phyloP scores from a whole-genome alignment of 2,888 invertebrate species.

The Alsophila aescularia region DNA sequence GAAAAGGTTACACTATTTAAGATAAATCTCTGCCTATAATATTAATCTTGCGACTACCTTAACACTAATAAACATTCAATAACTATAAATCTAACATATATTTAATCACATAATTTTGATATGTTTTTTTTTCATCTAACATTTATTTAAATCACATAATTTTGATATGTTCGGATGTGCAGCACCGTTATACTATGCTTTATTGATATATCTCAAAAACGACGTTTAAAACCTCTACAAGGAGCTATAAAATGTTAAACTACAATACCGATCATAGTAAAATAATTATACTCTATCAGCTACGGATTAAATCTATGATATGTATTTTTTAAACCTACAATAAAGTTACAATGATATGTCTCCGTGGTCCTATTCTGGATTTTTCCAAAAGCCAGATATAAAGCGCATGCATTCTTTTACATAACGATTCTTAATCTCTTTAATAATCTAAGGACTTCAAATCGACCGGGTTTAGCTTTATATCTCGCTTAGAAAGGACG shows the following conservation, averaged over 20 bases:
- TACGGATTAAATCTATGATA: slow-evolving; percentile 73
- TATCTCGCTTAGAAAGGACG: slow-evolving; percentile 81
- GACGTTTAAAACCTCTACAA: slow-evolving; percentile 55
- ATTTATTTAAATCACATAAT: slow-evolving; percentile 68
- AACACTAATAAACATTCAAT: slow-evolving; percentile 60
- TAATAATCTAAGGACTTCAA: slow-evolving; percentile 66
- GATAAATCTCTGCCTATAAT: slow-evolving; percentile 47
- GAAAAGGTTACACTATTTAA: slow-evolving; percentile 35
- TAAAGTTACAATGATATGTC: slow-evolving; percentile 77
- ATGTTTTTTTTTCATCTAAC: slow-evolving; percentile 56
- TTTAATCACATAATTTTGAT: slow-evolving; percentile 80
- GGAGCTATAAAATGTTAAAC: slow-evolving; percentile 73
- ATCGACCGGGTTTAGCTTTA: slow-evolving; percentile 70
- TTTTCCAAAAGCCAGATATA: slow-evolving; percentile 82
- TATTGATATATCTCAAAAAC: slow-evolving; percentile 50
- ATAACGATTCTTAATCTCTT: slow-evolving; percentile 64
- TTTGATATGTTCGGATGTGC: slow-evolving; percentile 79
- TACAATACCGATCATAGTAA: slow-evolving; percentile 81
- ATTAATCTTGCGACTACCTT: slow-evolving; percentile 59
- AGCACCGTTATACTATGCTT: slow-evolving; percentile 73
- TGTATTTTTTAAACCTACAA: slow-evolving; percentile 62
- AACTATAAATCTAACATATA: slow-evolving; percentile 38
- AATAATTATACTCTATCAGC: slow-evolving; percentile 79
- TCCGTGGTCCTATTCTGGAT: slow-evolving; percentile 81
- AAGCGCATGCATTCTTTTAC: slow-evolving; percentile 81